Evolutionary conservation across 2,113 vertebrate genomes (phyloP).

Genomic region (Sterrhoptilus dennistouni): DNA sequence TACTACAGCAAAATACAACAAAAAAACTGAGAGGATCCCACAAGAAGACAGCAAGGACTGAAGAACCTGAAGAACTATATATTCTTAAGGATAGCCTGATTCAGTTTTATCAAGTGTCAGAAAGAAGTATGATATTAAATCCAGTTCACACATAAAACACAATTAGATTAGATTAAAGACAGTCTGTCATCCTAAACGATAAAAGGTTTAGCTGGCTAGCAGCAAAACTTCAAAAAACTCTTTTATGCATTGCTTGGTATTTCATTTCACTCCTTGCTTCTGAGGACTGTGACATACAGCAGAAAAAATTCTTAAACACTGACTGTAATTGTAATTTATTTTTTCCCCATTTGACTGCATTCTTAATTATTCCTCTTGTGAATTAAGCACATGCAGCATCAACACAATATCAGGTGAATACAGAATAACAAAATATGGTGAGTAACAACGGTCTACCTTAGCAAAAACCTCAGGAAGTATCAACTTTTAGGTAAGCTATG

Average conservation of each 20-base stretch:
- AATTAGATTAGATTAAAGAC: neutral
- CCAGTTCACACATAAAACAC: neutral
- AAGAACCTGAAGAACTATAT: neutral
- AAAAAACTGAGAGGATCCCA: neutral
- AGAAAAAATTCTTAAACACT: neutral
- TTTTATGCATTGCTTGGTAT: neutral
- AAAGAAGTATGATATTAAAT: slow-evolving; percentile 16
- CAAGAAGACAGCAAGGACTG: neutral
- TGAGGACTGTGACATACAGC: neutral
- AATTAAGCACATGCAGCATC: neutral
- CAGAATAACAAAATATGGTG: neutral
- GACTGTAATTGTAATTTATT: neutral
- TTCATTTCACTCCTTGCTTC: neutral
- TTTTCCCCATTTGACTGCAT: neutral
- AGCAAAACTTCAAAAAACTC: neutral
- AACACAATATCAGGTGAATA: neutral
- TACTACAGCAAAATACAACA: neutral
- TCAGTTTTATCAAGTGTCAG: neutral
- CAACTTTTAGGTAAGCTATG: neutral
- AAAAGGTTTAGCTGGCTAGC: neutral
- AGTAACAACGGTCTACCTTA: neutral
- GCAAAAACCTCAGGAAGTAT: neutral
- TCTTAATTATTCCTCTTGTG: neutral
- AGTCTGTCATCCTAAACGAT: neutral
- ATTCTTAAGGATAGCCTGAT: neutral